phyloP scores from a whole-genome alignment of 2,113 vertebrate genomes.

The Tautogolabrus adspersus region DNA sequence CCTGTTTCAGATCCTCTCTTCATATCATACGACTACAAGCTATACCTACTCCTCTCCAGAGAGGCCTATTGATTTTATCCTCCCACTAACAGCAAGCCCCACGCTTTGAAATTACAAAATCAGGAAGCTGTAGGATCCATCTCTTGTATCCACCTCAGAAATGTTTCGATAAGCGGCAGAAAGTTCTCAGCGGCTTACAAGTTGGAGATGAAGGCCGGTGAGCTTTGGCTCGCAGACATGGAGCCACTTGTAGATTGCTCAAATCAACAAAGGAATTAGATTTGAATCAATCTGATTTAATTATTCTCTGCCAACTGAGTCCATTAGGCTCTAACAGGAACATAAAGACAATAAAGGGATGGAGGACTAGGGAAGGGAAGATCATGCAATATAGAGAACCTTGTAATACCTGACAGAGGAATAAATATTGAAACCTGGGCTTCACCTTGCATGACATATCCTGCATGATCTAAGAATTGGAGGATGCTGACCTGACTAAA shows the following conservation, averaged over 20 bases:
- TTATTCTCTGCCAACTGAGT: constrained; percentile 15
- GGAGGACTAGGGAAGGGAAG: not conserved
- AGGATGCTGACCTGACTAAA: not conserved
- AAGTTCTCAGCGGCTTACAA: constrained; percentile 67
- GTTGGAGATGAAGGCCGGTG: constrained; percentile 50
- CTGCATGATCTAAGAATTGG: not conserved
- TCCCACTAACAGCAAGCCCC: constrained; percentile 72
- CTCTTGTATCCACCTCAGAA: constrained; percentile 67
- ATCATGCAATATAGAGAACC: not conserved
- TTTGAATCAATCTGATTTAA: constrained; percentile 37
- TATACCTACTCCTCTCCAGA: constrained; percentile 72
- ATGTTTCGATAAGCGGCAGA: constrained; percentile 63
- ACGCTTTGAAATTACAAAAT: constrained; percentile 80
- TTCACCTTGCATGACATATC: not conserved
- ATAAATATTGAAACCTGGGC: not conserved
- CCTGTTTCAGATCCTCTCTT: constrained; percentile 70
- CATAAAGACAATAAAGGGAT: not conserved
- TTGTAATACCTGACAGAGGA: not conserved
- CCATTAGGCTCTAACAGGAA: not conserved
- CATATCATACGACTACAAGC: constrained; percentile 73
- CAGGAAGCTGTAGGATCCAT: constrained; percentile 80
- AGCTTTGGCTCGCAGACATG: constrained; percentile 46
- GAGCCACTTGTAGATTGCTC: constrained; percentile 42
- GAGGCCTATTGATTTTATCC: constrained; percentile 79
- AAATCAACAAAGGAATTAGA: constrained; percentile 51